Evolutionary conservation across 2,113 vertebrate genomes (phyloP), one percentile per base, ranked within the genome.

Genomic region (Pipra filicauda): DNA sequence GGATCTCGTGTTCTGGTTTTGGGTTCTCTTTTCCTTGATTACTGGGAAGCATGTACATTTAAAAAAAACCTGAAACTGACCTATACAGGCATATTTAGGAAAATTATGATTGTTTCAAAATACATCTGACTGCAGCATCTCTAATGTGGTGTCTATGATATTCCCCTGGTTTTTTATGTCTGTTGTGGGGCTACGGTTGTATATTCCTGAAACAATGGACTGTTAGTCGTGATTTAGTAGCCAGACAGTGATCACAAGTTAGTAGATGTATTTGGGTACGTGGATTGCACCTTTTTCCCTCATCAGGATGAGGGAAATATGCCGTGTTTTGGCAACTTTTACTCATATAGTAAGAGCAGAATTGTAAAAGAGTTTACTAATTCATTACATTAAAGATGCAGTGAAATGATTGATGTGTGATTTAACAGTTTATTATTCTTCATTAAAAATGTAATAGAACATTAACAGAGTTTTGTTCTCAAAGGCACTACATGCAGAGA

Each of bases 371-470:
- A 65, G 5, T 90, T 94, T 91, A 92, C 52, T 93, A 84, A 91
- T 91, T 83, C 62, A 73, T 90, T 91, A 35, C 41, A 59, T 91
- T 80, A 96, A 88, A 44, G 44, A 52, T 84, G 37, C 46, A 91
- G 74, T 31, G 67, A 82, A 94, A 93, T 96, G 85, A 96, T 85
- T 96, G 91, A 95, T 95, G 74, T 55, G 62, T 44, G 76, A 92
- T 95, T 94, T 96, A 95, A 91, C 90, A 93, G 67, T 95, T 95
- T 88, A 79, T 96, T 96, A 91, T 93, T 96, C 78, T 89, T 95
- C 91, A 93, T 97, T 96, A 97, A 96, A 97, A 95, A 93, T 95
- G 31, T 73, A 96, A 85, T 58, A 92, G 67, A 75, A 89, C 77
- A 70, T 89, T 96, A 94, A 72, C 19, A 85, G 58, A n/a, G 59